phyloP scores from a whole-genome alignment of 2,113 vertebrate species.

The Psammodynastes pulverulentus region DNA sequence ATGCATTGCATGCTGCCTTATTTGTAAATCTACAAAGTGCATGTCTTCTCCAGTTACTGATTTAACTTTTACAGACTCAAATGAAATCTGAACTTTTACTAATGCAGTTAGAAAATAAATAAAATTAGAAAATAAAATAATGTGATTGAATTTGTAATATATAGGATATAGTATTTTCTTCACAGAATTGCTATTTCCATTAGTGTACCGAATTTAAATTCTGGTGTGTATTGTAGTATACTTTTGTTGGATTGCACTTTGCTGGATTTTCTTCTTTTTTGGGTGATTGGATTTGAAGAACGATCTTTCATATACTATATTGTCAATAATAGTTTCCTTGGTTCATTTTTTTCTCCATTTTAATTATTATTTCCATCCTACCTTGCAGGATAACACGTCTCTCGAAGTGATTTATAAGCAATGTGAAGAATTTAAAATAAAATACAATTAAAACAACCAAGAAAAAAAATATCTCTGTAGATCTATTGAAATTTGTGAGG shows the following conservation, averaged over 20 bases:
- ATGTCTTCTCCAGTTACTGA: not conserved
- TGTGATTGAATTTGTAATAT: not conserved
- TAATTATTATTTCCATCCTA: not conserved
- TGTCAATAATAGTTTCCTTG: not conserved
- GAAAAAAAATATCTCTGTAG: not conserved
- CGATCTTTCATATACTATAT: not conserved
- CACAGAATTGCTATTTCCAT: not conserved
- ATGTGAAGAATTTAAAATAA: not conserved
- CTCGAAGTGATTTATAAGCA: not conserved
- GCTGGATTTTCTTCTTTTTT: not conserved
- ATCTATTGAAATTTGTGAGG: not conserved
- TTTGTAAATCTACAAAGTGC: not conserved
- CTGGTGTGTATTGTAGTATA: not conserved
- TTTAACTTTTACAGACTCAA: not conserved
- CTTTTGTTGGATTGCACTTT: not conserved
- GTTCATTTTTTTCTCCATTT: not conserved
- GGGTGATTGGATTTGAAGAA: not conserved
- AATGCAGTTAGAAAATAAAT: not conserved
- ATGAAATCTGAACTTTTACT: not conserved
- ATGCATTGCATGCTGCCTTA: not conserved
- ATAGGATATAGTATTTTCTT: not conserved
- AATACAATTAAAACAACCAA: not conserved
- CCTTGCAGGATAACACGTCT: not conserved
- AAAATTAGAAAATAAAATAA: not conserved
- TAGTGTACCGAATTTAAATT: not conserved